Conservation (phyloP, 2,113 vertebrate genomes). For the Isurus oxyrinchus region DNA sequence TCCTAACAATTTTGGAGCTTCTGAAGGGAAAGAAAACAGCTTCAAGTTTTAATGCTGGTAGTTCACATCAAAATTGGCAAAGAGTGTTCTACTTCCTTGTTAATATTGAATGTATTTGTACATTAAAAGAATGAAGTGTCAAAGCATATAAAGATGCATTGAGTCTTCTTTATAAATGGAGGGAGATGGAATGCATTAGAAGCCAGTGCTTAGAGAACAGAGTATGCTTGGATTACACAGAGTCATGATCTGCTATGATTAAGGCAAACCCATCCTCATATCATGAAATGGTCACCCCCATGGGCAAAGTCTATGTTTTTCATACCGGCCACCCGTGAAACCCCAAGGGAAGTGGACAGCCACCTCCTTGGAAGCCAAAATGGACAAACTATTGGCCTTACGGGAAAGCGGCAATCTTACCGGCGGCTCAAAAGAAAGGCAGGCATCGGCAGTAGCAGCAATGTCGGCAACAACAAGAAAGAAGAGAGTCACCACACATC, state of each 20-base stretch:
- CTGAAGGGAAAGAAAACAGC: too few relatives aligned
- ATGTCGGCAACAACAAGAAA: background rate
- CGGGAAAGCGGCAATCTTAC: background rate
- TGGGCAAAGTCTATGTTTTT: background rate
- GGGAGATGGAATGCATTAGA: background rate
- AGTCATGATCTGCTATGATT: too few relatives aligned
- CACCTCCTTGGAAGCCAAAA: background rate
- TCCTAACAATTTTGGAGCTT: too few relatives aligned
- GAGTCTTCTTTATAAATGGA: background rate
- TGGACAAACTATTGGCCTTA: background rate
- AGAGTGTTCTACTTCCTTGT: background rate
- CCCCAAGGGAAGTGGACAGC: background rate
- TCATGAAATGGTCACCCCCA: background rate
- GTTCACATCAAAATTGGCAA: background rate
- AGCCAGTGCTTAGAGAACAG: too few relatives aligned
- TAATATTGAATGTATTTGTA: background rate
- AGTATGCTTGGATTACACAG: too few relatives aligned
- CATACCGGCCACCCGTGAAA: background rate
- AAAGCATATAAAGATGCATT: background rate
- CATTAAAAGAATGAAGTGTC: background rate
- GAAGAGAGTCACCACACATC: background rate
- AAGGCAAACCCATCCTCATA: too few relatives aligned
- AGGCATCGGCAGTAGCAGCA: background rate
- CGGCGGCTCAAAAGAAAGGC: background rate
- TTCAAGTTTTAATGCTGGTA: too few relatives aligned